These are phyloP conservation scores for Fragum fragum DNA, from an alignment of 2,888 invertebrate species.

Conservation along the genomic window DNA sequence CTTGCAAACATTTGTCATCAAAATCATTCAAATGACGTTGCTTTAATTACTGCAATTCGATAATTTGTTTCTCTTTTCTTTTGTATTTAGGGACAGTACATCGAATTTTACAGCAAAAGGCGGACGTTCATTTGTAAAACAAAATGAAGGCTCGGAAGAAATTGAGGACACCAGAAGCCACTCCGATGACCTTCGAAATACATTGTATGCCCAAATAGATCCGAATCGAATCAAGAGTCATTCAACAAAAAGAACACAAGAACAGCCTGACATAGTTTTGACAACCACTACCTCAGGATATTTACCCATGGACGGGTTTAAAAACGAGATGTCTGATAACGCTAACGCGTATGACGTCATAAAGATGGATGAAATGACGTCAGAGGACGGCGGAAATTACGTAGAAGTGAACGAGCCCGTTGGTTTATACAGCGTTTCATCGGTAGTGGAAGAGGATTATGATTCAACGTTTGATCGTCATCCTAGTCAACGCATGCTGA, in stretches of 20 bases:
- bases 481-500: constrained; percentile 9
- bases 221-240: not conserved
- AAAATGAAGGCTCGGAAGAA: not conserved
- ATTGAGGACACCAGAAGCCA: not conserved
- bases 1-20: too few species aligned
- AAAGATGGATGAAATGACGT: not conserved
- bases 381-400: not conserved
- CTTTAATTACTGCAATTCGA: too few species aligned
- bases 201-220: constrained; percentile 12
- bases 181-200: not conserved
- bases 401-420: not conserved
- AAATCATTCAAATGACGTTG: too few species aligned
- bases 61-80: too few species aligned
- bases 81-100: not conserved
- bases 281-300: not conserved
- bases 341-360: constrained; percentile 8
- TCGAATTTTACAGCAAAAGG: constrained; percentile 5
- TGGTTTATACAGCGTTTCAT: not conserved
- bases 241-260: not conserved
- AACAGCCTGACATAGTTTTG: constrained; percentile 1
- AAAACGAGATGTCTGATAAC: not conserved
- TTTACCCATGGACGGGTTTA: constrained; percentile 5
- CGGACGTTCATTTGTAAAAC: constrained; percentile 8
- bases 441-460: constrained; percentile 4
- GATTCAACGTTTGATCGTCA: constrained; percentile 24